These are phyloP conservation scores for Heliconius ethilla DNA, from an alignment of 2,888 invertebrate species.

Conservation along the genomic window DNA sequence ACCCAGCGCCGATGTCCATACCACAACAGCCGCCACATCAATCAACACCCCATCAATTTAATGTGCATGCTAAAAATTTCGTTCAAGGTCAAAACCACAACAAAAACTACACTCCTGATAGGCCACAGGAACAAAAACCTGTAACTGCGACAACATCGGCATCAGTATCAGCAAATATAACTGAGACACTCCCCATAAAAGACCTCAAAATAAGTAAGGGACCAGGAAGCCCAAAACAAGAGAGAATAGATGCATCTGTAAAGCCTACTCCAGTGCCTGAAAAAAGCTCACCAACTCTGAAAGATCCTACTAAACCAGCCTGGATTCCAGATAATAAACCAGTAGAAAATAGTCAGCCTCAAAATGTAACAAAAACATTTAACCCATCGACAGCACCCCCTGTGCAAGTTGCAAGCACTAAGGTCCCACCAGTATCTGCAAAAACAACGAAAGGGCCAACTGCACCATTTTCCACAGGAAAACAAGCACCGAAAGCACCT, in stretches of 20 bases:
- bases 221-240: slow-evolving; percentile 71
- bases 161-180: slow-evolving; percentile 53
- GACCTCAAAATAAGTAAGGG: slow-evolving; percentile 72
- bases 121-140: slow-evolving; percentile 61
- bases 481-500: slow-evolving; percentile 71
- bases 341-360: slow-evolving; percentile 43
- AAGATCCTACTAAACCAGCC: slow-evolving; percentile 66
- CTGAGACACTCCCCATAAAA: slow-evolving; percentile 71
- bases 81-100: slow-evolving; percentile 70
- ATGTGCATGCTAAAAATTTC: slow-evolving; percentile 79
- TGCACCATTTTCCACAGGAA: slow-evolving; percentile 74
- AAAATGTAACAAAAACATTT: slow-evolving; percentile 57
- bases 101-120: slow-evolving; percentile 56
- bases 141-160: slow-evolving; percentile 53
- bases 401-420: slow-evolving; percentile 57
- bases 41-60: slow-evolving; percentile 72
- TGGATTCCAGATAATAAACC: slow-evolving; percentile 64
- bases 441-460: slow-evolving; percentile 71
- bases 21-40: slow-evolving; percentile 65
- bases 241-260: slow-evolving; percentile 54
- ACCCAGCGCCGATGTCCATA: slow-evolving; percentile 63
- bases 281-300: slow-evolving; percentile 58
- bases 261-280: slow-evolving; percentile 58
- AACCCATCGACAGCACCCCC: slow-evolving; percentile 56
- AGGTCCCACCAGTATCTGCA: slow-evolving; percentile 59